These are phyloP conservation scores for Cerceris ruficornis DNA, from an alignment of 2,888 invertebrate genomes.

Conservation along the genomic window DNA sequence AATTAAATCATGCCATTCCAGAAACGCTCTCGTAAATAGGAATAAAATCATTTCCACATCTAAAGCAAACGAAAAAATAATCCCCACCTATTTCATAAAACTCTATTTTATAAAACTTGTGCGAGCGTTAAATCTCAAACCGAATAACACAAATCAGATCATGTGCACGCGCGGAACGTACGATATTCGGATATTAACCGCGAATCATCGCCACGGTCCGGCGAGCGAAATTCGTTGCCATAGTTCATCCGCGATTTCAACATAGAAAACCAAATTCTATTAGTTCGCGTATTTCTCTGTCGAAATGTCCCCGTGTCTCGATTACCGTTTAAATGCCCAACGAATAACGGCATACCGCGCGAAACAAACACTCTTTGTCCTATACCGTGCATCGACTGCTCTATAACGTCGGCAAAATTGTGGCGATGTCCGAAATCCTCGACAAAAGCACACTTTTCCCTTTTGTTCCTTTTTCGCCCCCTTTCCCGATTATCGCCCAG, in stretches of 20 bases:
- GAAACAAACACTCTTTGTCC: slow-evolving; percentile 52
- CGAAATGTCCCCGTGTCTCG: slow-evolving; percentile 48
- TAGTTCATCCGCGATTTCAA: slow-evolving; percentile 1
- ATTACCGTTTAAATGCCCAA: slow-evolving; percentile 58
- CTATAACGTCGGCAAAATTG: slow-evolving; percentile 46
- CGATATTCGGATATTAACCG: slow-evolving; percentile 30
- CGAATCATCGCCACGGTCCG: slow-evolving; percentile 30
- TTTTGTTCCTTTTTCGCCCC: slow-evolving; percentile 52
- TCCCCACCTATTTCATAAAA: too few relatives aligned
- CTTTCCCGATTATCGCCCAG: slow-evolving; percentile 45
- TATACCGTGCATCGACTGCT: slow-evolving; percentile 22
- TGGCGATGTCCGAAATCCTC: slow-evolving; percentile 46
- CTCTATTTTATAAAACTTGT: too few relatives aligned
- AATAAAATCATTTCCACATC: too few relatives aligned
- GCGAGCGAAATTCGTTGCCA: slow-evolving; percentile 5
- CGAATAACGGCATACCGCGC: slow-evolving; percentile 34
- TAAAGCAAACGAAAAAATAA: background rate
- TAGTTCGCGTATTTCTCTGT: slow-evolving; percentile 51
- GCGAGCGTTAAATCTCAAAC: background rate
- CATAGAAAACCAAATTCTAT: slow-evolving; percentile 40
- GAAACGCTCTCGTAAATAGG: too few relatives aligned
- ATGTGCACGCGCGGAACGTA: slow-evolving; percentile 20
- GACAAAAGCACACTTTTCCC: slow-evolving; percentile 50
- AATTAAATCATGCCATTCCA: too few relatives aligned
- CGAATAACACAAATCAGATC: slow-evolving; percentile 50